phyloP scores from a whole-genome alignment of 2,888 invertebrate species.

The Yponomeuta plumbellus region DNA sequence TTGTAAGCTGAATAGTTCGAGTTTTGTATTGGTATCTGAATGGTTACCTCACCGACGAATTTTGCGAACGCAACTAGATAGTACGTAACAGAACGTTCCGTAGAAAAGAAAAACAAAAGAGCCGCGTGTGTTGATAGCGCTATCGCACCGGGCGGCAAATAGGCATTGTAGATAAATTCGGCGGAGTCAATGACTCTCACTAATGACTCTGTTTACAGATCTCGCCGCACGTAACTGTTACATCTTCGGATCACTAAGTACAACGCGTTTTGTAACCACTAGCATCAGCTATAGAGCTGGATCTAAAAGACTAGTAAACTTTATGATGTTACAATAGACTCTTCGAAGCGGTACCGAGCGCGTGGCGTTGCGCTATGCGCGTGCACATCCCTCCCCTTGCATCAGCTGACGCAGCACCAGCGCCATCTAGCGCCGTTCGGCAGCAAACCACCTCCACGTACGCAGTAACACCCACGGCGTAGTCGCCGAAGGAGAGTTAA shows the following conservation, averaged over 20 bases:
- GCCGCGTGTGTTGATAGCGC: background rate
- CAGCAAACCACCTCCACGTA: background rate
- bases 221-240: background rate
- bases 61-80: background rate
- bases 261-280: background rate
- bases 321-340: background rate
- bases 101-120: background rate
- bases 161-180: slow-evolving; percentile 1
- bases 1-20: too few relatives aligned
- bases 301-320: background rate
- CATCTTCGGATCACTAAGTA: background rate
- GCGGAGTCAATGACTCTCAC: background rate
- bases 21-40: too few relatives aligned
- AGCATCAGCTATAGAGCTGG: background rate
- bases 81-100: background rate
- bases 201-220: background rate
- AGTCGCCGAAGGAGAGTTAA: background rate
- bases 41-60: too few relatives aligned
- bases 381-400: background rate
- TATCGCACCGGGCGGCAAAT: background rate
- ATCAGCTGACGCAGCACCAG: background rate
- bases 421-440: background rate
- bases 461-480: background rate
- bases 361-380: background rate
- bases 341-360: background rate